phyloP scores from a whole-genome alignment of 2,888 invertebrate species.

The Unio pictorum region DNA sequence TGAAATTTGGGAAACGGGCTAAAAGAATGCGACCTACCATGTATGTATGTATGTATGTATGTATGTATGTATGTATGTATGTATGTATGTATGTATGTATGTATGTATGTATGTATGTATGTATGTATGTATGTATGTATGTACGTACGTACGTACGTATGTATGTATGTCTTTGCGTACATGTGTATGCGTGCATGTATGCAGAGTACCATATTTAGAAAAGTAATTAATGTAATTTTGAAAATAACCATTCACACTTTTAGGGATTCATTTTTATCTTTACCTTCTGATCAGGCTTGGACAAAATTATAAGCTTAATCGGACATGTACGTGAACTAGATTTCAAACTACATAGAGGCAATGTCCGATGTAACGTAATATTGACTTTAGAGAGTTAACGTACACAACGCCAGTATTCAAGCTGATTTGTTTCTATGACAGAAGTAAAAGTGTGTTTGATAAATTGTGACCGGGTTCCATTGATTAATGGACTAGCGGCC shows the following conservation, averaged over 20 bases:
- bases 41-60: constrained; percentile 6
- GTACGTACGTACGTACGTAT: too few relatives aligned
- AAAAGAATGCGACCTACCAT: too few relatives aligned
- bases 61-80: not conserved
- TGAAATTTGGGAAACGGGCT: too few relatives aligned
- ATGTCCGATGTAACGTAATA: constrained; percentile 1
- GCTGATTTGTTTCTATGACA: constrained; percentile 7
- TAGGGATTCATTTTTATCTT: too few relatives aligned
- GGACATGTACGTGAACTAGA: not conserved
- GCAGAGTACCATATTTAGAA: too few relatives aligned
- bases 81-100: not conserved
- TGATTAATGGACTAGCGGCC: constrained; percentile 5
- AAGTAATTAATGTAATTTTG: too few relatives aligned
- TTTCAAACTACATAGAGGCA: not conserved
- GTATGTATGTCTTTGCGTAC: too few relatives aligned
- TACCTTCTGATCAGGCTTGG: too few relatives aligned
- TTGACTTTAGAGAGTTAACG: constrained; percentile 5
- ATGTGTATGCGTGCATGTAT: too few relatives aligned
- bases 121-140: not conserved
- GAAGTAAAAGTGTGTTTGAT: constrained; percentile 2
- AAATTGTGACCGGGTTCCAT: not conserved
- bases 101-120: constrained; percentile 12
- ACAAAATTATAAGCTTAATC: not conserved
- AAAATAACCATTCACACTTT: too few relatives aligned
- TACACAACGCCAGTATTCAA: not conserved